Percentiles rank a stretch among this genome's conserved stretches.
phyloP scores from a whole-genome alignment of 2,797 vertebrate genomes.

The Manis javanica region DNA sequence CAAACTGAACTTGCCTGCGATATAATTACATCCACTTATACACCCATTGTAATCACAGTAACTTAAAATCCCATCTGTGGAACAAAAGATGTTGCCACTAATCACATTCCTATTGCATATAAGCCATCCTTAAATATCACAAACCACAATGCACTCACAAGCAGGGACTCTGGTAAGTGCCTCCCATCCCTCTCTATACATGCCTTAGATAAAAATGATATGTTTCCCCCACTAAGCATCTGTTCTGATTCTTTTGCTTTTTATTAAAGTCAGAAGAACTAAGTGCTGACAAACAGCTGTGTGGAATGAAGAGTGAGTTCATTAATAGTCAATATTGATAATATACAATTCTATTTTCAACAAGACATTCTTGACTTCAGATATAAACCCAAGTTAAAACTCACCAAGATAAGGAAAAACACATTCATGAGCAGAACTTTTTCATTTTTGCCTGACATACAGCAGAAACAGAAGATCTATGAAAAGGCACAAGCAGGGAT shows the following conservation, averaged over 20 bases:
- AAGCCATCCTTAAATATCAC: slow-evolving; percentile 30
- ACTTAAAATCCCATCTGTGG: slow-evolving; percentile 60
- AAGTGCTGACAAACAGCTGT: neutral
- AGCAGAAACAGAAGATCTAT: neutral
- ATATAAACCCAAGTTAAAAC: neutral
- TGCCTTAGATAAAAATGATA: neutral
- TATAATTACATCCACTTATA: slow-evolving; percentile 47
- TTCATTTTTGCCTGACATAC: neutral
- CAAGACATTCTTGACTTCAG: neutral
- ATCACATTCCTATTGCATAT: neutral
- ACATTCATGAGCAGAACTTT: neutral
- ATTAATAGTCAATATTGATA: neutral
- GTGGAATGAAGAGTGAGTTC: neutral
- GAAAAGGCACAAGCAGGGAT: accelerated
- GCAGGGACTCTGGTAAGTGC: accelerated
- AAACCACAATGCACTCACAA: neutral
- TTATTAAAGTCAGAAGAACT: neutral
- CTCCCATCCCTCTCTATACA: accelerated
- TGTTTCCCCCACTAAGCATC: neutral
- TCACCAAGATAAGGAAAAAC: neutral
- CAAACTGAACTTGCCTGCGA: neutral
- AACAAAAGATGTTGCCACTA: slow-evolving; percentile 52
- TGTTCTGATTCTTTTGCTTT: neutral
- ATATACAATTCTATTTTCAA: slow-evolving; percentile 18
- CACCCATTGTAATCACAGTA: slow-evolving; percentile 50